Evolutionary conservation across 2,888 invertebrate genomes (phyloP).

Genomic region (Octonoba sinensis): DNA sequence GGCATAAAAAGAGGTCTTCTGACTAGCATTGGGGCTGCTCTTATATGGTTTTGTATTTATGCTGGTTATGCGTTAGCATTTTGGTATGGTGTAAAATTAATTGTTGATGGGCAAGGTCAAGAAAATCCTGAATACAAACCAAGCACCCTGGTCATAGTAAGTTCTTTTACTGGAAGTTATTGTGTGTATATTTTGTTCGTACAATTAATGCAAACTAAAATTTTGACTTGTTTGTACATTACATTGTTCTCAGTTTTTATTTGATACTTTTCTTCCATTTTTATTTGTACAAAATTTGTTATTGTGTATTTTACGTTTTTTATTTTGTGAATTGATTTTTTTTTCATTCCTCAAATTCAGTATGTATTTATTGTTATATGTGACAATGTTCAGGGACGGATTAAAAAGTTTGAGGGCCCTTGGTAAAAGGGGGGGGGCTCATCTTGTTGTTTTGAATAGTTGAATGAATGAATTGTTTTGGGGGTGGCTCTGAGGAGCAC

Average conservation of each 20-base stretch:
- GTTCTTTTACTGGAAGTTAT: conserved; percentile 67
- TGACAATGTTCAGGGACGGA: too few species aligned
- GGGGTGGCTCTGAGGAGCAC: too few species aligned
- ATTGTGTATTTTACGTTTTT: neutral
- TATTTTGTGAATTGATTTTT: neutral
- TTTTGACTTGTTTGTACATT: neutral
- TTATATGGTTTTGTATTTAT: conserved; percentile 79
- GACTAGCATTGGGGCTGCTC: conserved; percentile 79
- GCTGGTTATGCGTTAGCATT: conserved; percentile 81
- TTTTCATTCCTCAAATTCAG: too few species aligned
- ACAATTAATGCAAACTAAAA: neutral
- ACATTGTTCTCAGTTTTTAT: neutral
- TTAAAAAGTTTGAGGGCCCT: too few species aligned
- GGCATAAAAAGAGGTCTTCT: conserved; percentile 78
- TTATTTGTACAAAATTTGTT: neutral
- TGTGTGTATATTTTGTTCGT: neutral
- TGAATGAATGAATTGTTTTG: too few species aligned
- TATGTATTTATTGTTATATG: too few species aligned
- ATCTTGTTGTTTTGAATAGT: too few species aligned
- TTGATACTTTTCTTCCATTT: neutral
- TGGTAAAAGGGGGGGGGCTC: too few species aligned
- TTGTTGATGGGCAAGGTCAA: conserved; percentile 61
- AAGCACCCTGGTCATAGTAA: conserved; percentile 80
- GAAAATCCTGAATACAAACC: conserved; percentile 76
- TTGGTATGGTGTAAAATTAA: conserved; percentile 78